Evolutionary conservation across 2,113 vertebrate genomes (phyloP).

Genomic region (Tringa solitaria): DNA sequence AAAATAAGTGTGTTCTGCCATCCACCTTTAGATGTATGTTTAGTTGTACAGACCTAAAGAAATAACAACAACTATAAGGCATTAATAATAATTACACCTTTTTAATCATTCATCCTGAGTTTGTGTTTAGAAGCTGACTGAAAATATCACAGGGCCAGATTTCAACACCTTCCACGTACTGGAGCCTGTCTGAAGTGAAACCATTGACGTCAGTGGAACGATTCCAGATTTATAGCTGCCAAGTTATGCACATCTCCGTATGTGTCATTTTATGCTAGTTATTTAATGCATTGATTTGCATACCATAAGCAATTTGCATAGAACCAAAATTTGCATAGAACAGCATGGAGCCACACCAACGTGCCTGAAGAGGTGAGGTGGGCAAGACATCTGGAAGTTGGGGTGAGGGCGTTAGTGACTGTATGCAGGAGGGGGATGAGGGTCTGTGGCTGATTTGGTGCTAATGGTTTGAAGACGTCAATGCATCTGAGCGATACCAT

Average conservation of each 20-base stretch:
- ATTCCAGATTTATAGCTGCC: slow-evolving; percentile 64
- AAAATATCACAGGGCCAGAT: slow-evolving; percentile 40
- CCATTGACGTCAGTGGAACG: slow-evolving; percentile 54
- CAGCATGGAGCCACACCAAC: background rate
- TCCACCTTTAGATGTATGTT: background rate
- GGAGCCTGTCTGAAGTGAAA: slow-evolving; percentile 31
- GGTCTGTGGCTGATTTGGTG: background rate
- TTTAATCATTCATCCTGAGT: background rate
- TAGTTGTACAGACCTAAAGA: background rate
- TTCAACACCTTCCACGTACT: slow-evolving; percentile 22
- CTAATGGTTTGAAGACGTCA: background rate
- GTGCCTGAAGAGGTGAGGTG: background rate
- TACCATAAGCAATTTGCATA: slow-evolving; percentile 25
- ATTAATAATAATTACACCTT: background rate
- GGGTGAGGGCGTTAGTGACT: background rate
- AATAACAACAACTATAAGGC: background rate
- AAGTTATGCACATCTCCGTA: slow-evolving; percentile 57
- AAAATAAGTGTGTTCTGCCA: background rate
- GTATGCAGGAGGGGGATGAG: background rate
- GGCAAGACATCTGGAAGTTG: background rate
- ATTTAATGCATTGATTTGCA: slow-evolving; percentile 56
- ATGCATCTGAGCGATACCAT: too few species aligned
- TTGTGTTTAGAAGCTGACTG: slow-evolving; percentile 24
- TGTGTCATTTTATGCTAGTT: slow-evolving; percentile 53
- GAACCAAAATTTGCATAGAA: background rate